A percentile compares a stretch with the other conserved stretches of the same genome.
Evolutionary conservation across 1,140 invertebrate genomes (phyloP).

Genomic region (Ceratina australensis): DNA sequence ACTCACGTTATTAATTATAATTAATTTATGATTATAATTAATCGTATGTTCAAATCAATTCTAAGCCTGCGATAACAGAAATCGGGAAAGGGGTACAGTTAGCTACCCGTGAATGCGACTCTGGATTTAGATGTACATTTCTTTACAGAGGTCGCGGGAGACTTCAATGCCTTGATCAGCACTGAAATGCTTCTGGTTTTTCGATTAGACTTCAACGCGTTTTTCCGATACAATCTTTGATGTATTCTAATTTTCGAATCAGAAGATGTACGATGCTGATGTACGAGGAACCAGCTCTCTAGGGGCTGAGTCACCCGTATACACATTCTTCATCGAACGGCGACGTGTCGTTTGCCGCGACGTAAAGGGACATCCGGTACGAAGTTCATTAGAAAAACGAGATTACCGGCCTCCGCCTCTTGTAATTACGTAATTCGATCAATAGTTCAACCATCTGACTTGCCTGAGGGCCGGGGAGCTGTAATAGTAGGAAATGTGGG

Average conservation of each 20-base stretch:
- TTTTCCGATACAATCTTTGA: too few species aligned
- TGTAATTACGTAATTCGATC: slow-evolving; percentile 65
- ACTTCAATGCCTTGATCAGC: not conserved
- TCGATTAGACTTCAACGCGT: too few species aligned
- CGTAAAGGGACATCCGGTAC: slow-evolving; percentile 43
- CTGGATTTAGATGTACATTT: not conserved
- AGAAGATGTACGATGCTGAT: not conserved
- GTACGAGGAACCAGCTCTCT: too few species aligned
- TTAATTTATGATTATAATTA: too few species aligned
- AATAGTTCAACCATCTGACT: slow-evolving; percentile 64
- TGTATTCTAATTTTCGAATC: not conserved
- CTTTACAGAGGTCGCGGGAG: not conserved
- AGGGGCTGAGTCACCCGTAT: too few species aligned
- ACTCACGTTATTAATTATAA: too few species aligned
- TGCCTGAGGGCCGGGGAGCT: slow-evolving; percentile 40
- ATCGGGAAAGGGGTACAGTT: too few species aligned
- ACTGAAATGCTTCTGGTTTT: too few species aligned
- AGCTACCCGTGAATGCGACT: not conserved
- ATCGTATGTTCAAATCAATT: too few species aligned
- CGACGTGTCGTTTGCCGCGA: not conserved
- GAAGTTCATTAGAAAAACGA: slow-evolving; percentile 65
- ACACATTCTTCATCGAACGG: not conserved
- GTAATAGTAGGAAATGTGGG: not conserved
- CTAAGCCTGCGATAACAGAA: too few species aligned
- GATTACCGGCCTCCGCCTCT: slow-evolving; percentile 53